A percentile compares a stretch with the other conserved stretches of the same genome.
These are phyloP conservation scores for Ephialtes manifestator DNA, from an alignment of 2,888 invertebrate genomes.

Conservation along the genomic window DNA sequence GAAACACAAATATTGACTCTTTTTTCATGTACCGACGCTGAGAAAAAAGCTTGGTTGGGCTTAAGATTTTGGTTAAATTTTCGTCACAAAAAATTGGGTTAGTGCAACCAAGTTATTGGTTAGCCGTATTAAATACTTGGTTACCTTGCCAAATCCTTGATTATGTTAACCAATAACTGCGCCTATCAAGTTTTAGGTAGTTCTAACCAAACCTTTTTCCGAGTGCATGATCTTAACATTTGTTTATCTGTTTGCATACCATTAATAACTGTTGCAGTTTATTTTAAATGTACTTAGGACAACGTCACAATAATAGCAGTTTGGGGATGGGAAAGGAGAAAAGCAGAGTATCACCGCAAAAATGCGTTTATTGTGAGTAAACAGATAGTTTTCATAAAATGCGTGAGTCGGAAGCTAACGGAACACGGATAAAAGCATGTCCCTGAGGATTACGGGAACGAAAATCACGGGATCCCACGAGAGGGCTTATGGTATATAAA, in stretches of 20 bases:
- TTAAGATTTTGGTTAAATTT: too few relatives aligned
- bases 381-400: conserved; percentile 48
- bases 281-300: conserved; percentile 61
- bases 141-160: too few relatives aligned
- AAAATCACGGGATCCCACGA: conserved; percentile 47
- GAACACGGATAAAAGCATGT: conserved; percentile 25
- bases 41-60: too few relatives aligned
- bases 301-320: conserved; percentile 17
- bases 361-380: conserved; percentile 45
- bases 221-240: not conserved
- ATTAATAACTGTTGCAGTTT: conserved; percentile 18
- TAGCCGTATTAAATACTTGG: too few relatives aligned
- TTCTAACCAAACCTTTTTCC: too few relatives aligned
- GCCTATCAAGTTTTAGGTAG: too few relatives aligned
- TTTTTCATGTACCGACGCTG: too few relatives aligned
- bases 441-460: conserved; percentile 47
- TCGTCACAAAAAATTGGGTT: too few relatives aligned
- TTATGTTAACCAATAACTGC: too few relatives aligned
- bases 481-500: conserved; percentile 20
- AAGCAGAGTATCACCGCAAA: conserved; percentile 12
- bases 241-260: conserved; percentile 9
- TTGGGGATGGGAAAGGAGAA: not conserved
- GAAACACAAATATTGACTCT: too few relatives aligned
- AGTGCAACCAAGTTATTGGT: too few relatives aligned
- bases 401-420: conserved; percentile 3